phyloP scores from a whole-genome alignment of 1,140 invertebrate genomes.

The Papilio aristodemus region DNA sequence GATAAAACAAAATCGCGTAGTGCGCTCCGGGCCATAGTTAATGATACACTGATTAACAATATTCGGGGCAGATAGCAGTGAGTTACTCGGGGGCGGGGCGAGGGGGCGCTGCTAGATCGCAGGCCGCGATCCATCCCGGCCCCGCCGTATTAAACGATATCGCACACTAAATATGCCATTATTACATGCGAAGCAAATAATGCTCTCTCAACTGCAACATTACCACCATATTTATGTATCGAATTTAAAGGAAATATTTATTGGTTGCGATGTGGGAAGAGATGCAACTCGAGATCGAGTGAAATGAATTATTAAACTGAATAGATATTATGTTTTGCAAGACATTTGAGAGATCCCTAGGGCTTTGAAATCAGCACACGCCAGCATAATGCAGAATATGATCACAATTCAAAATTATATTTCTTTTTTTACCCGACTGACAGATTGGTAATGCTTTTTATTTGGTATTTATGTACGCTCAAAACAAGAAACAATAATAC shows the following conservation, averaged over 20 bases:
- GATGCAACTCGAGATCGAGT: not conserved
- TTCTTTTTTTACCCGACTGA: too few relatives aligned
- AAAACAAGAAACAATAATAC: too few relatives aligned
- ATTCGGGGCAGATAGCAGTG: conserved; percentile 76
- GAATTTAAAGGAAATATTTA: conserved; percentile 56
- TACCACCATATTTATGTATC: conserved; percentile 67
- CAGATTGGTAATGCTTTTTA: too few relatives aligned
- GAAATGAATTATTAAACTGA: conserved; percentile 18
- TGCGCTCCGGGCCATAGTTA: conserved; percentile 57
- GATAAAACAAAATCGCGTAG: conserved; percentile 38
- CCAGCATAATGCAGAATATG: not conserved
- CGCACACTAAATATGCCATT: conserved; percentile 75
- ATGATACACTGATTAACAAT: conserved; percentile 79
- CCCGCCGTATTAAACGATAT: conserved; percentile 75
- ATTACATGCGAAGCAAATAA: conserved; percentile 78
- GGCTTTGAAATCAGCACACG: not conserved
- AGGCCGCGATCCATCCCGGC: conserved; percentile 70
- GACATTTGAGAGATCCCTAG: not conserved
- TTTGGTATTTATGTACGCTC: too few relatives aligned
- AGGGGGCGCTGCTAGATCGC: conserved; percentile 69
- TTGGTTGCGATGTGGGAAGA: conserved; percentile 36
- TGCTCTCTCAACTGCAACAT: conserved; percentile 54
- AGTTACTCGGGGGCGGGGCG: conserved; percentile 66
- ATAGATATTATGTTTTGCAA: conserved; percentile 17
- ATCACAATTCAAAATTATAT: not conserved